phyloP scores from a whole-genome alignment of 1,140 invertebrate species.

The Drosophila melanica region DNA sequence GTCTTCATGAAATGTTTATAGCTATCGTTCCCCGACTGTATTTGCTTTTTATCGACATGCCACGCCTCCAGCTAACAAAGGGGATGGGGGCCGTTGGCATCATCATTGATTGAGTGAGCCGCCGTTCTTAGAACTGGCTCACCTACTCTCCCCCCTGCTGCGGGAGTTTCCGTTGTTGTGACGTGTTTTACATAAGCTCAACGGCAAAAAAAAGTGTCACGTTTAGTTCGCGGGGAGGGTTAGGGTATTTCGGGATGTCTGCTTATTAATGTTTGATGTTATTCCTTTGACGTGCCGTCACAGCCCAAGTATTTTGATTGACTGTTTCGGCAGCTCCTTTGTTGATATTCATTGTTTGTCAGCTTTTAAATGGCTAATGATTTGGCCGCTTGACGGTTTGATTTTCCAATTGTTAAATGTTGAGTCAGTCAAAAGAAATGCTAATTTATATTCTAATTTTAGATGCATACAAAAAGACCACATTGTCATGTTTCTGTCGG shows the following conservation, averaged over 20 bases:
- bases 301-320: slow-evolving; percentile 26
- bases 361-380: slow-evolving; percentile 24
- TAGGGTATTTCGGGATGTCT: background rate
- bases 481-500: too few relatives aligned
- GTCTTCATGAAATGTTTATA: slow-evolving; percentile 51
- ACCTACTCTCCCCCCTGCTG: background rate
- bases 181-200: slow-evolving; percentile 40
- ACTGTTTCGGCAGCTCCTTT: slow-evolving; percentile 22
- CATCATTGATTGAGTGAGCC: slow-evolving; percentile 38
- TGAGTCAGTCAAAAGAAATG: background rate
- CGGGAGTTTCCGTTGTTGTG: slow-evolving; percentile 5
- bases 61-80: background rate
- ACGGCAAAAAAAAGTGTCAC: slow-evolving; percentile 30
- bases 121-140: background rate
- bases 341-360: slow-evolving; percentile 11
- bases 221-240: slow-evolving; percentile 2
- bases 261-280: slow-evolving; percentile 46
- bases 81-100: background rate
- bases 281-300: slow-evolving; percentile 30
- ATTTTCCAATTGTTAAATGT: background rate
- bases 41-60: slow-evolving; percentile 36
- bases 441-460: too few relatives aligned
- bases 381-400: background rate
- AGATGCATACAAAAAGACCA: too few relatives aligned
- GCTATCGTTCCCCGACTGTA: slow-evolving; percentile 22